phyloP scores from a whole-genome alignment of 2,888 invertebrate genomes.

The Drosophila pseudotakahashii region DNA sequence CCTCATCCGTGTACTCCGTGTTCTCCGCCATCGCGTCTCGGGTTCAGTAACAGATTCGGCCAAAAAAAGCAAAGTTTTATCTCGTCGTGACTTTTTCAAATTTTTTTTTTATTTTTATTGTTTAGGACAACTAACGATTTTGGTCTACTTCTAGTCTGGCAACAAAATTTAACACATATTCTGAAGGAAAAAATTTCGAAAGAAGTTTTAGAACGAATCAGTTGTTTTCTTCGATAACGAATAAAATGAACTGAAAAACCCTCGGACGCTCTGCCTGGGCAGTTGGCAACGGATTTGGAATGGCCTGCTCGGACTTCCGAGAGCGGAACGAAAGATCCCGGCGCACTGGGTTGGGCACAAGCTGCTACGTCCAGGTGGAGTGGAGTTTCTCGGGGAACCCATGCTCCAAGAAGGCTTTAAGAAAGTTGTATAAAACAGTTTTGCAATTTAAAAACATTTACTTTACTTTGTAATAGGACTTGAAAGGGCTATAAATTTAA shows the following conservation, averaged over 20 bases:
- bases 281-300: conserved; percentile 1
- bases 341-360: not conserved
- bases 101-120: not conserved
- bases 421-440: too few relatives aligned
- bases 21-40: conserved; percentile 52
- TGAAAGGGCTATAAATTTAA: too few relatives aligned
- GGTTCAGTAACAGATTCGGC: not conserved
- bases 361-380: too few relatives aligned
- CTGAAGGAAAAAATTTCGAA: conserved; percentile 13
- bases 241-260: conserved; percentile 59
- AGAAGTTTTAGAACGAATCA: conserved; percentile 7
- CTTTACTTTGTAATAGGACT: too few relatives aligned
- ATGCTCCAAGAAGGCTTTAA: too few relatives aligned
- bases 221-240: conserved; percentile 50
- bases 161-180: conserved; percentile 23
- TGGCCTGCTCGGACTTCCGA: conserved; percentile 17
- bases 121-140: conserved; percentile 9
- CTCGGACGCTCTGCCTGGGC: not conserved
- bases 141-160: not conserved
- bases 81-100: not conserved
- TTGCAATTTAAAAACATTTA: too few relatives aligned
- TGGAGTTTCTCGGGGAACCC: not conserved
- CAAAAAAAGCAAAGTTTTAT: not conserved
- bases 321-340: not conserved
- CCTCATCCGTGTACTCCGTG: conserved; percentile 57